Conservation (phyloP, 2,797 vertebrate species). For the Karalla daura region DNA sequence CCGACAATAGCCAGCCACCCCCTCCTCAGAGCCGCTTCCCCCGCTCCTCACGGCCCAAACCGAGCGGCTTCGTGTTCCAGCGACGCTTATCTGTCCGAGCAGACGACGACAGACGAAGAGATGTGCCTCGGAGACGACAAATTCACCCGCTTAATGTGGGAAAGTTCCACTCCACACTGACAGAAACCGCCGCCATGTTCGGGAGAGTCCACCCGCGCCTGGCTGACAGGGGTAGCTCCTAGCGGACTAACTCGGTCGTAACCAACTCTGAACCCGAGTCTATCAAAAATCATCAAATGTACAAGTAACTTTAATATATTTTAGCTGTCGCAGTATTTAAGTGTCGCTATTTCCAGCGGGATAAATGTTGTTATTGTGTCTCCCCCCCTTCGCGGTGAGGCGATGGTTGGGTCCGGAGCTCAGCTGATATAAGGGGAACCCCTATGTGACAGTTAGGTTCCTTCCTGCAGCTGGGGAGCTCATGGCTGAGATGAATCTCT, state of each 20-base stretch:
- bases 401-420: conserved; percentile 67
- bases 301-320: fast-evolving
- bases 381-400: neutral
- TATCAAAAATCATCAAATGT: too few relatives aligned
- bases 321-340: fast-evolving
- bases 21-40: neutral
- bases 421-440: conserved; percentile 82
- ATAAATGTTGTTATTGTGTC: fast-evolving
- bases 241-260: neutral
- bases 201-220: conserved; percentile 62
- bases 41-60: neutral
- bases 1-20: conserved; percentile 32
- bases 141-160: conserved; percentile 46
- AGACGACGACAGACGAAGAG: neutral
- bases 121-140: neutral
- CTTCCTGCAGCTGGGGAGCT: conserved; percentile 31
- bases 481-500: too few relatives aligned
- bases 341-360: fast-evolving
- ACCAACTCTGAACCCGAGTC: fast-evolving
- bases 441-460: conserved; percentile 77
- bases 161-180: conserved; percentile 85
- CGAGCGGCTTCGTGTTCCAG: neutral
- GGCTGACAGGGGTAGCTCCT: conserved; percentile 35
- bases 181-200: conserved; percentile 83
- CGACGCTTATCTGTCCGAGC: neutral